These are phyloP conservation scores for Stenodera caucasica DNA, from an alignment of 2,888 invertebrate species.

Conservation along the genomic window DNA sequence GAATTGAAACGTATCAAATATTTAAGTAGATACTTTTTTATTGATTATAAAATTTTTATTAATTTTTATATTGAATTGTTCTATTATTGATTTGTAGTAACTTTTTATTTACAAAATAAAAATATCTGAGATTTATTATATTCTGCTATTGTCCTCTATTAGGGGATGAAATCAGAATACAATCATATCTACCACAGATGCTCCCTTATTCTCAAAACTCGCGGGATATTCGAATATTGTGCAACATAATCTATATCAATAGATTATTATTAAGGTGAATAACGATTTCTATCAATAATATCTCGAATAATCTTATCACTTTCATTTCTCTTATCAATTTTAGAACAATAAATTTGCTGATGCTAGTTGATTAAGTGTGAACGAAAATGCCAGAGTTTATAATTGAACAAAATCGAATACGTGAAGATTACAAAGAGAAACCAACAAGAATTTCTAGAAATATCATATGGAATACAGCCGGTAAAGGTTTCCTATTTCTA, in stretches of 20 bases:
- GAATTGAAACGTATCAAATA: neutral
- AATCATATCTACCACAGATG: too few species aligned
- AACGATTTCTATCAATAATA: too few species aligned
- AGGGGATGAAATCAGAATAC: too few species aligned
- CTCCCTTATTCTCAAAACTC: too few species aligned
- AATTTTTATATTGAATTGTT: neutral
- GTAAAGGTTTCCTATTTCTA: slow-evolving; percentile 29
- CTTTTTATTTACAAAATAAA: slow-evolving; percentile 2
- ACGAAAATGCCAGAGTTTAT: neutral
- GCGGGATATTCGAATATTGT: too few species aligned
- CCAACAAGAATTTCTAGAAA: neutral
- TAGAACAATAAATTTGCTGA: neutral
- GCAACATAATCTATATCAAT: too few species aligned
- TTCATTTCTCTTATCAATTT: neutral
- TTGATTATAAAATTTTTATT: neutral
- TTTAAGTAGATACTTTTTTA: neutral
- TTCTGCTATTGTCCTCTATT: too few species aligned
- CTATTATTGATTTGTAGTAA: neutral
- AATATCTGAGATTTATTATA: neutral
- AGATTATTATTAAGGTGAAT: too few species aligned
- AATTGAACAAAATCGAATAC: neutral
- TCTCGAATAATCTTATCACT: too few species aligned
- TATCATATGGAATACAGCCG: slow-evolving; percentile 16
- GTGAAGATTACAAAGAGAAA: slow-evolving; percentile 2
- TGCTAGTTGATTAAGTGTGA: neutral